Evolutionary conservation across 1,140 invertebrate species (phyloP).

Genomic region (Zaprionus davidi): DNA sequence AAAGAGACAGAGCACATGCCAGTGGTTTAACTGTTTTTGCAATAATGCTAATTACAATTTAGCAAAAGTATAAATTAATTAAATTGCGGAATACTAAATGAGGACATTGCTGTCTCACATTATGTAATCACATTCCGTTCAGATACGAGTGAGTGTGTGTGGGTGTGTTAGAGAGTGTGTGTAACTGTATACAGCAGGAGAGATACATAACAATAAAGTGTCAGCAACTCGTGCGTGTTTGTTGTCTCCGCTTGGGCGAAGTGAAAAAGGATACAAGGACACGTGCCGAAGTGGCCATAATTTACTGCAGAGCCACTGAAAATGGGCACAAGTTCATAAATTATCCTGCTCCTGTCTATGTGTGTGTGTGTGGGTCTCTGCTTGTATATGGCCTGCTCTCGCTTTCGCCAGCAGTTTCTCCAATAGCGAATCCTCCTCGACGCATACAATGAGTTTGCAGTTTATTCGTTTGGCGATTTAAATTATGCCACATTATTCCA

Average conservation of each 20-base stretch:
- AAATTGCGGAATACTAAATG: constrained; percentile 36
- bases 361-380: constrained; percentile 1
- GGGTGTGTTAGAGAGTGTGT: background rate
- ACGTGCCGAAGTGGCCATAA: constrained; percentile 53
- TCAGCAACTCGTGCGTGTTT: constrained; percentile 25
- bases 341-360: constrained; percentile 39
- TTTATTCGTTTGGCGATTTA: constrained; percentile 36
- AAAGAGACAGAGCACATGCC: constrained; percentile 18
- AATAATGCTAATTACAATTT: constrained; percentile 59
- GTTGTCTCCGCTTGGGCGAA: background rate
- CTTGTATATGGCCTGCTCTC: background rate
- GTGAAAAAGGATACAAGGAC: constrained; percentile 47
- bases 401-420: background rate
- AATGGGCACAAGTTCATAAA: constrained; percentile 68
- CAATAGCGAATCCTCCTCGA: background rate
- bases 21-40: constrained; percentile 29
- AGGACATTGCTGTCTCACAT: constrained; percentile 38
- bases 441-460: constrained; percentile 42
- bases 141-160: background rate
- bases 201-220: constrained; percentile 36
- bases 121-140: constrained; percentile 43
- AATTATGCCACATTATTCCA: constrained; percentile 14
- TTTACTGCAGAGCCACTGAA: constrained; percentile 58
- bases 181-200: background rate
- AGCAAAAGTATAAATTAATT: constrained; percentile 65